Evolutionary conservation across 2,113 vertebrate species (phyloP).

Genomic region (Entelurus aequoreus): DNA sequence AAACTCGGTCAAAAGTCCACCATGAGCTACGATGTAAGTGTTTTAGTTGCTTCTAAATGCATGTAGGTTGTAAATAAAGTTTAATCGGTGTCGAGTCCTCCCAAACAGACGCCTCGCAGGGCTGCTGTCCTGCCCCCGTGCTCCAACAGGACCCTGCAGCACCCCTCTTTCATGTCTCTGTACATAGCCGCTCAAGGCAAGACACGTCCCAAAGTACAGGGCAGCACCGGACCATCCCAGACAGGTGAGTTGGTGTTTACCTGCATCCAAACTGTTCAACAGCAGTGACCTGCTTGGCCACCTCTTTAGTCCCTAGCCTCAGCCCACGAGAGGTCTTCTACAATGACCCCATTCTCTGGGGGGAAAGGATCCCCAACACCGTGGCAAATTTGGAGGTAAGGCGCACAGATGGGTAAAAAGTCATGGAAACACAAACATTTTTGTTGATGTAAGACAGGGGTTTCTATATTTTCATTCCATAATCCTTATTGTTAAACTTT

Average conservation of each 20-base stretch:
- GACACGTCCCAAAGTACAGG: too few species aligned
- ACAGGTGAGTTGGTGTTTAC: constrained; percentile 6
- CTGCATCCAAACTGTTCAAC: background rate
- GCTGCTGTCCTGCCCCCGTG: background rate
- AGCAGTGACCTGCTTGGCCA: background rate
- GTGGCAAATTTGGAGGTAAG: constrained; percentile 44
- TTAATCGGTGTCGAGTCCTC: background rate
- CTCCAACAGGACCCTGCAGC: constrained; percentile 50
- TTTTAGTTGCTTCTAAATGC: too few species aligned
- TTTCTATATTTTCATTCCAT: too few species aligned
- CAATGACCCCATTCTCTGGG: constrained; percentile 39
- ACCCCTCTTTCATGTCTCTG: constrained; percentile 53
- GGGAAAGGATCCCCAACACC: constrained; percentile 43
- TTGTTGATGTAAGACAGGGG: too few species aligned
- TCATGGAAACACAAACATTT: too few species aligned
- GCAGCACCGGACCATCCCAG: background rate
- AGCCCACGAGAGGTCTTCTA: constrained; percentile 48
- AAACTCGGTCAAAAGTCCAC: background rate
- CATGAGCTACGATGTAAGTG: constrained; percentile 29
- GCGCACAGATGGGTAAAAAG: background rate
- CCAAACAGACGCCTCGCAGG: constrained; percentile 4
- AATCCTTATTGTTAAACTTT: too few species aligned
- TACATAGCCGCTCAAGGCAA: constrained; percentile 22
- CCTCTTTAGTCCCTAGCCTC: constrained; percentile 26
- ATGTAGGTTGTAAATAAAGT: background rate